These are phyloP conservation scores for Drosophila nebulosa DNA, from an alignment of 1,140 invertebrate genomes.

Conservation along the genomic window DNA sequence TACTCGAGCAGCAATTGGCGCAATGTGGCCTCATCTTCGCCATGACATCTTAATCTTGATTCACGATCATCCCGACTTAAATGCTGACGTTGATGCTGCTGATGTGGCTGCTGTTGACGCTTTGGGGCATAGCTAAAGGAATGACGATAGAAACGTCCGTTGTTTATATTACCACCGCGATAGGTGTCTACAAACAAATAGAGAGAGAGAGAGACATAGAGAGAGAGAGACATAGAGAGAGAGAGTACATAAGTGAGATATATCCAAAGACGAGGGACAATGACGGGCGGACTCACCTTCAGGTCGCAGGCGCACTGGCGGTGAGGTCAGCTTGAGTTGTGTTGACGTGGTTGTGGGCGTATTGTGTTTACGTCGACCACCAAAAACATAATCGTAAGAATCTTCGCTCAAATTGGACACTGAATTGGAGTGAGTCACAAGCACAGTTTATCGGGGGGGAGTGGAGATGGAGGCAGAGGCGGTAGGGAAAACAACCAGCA, in stretches of 20 bases:
- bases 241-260: too few species aligned
- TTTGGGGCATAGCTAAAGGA: conserved; percentile 81
- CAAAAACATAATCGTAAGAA: conserved; percentile 82
- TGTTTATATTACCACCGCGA: conserved; percentile 76
- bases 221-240: too few species aligned
- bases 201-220: too few species aligned
- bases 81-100: conserved; percentile 18
- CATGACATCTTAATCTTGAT: conserved; percentile 81
- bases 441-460: too few species aligned
- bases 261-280: too few species aligned
- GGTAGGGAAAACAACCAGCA: conserved; percentile 31
- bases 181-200: conserved; percentile 52
- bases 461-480: neutral
- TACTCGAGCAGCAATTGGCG: conserved; percentile 81
- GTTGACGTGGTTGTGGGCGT: conserved; percentile 80
- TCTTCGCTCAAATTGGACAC: conserved; percentile 81
- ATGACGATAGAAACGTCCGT: conserved; percentile 80
- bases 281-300: conserved; percentile 68
- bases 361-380: conserved; percentile 79
- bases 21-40: conserved; percentile 80
- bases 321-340: conserved; percentile 81
- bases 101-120: conserved; percentile 47
- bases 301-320: conserved; percentile 78
- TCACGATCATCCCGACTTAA: conserved; percentile 77
- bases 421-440: too few species aligned